These are phyloP conservation scores for Varecia variegata DNA, from an alignment of 2,797 vertebrate genomes.

Conservation along the genomic window DNA sequence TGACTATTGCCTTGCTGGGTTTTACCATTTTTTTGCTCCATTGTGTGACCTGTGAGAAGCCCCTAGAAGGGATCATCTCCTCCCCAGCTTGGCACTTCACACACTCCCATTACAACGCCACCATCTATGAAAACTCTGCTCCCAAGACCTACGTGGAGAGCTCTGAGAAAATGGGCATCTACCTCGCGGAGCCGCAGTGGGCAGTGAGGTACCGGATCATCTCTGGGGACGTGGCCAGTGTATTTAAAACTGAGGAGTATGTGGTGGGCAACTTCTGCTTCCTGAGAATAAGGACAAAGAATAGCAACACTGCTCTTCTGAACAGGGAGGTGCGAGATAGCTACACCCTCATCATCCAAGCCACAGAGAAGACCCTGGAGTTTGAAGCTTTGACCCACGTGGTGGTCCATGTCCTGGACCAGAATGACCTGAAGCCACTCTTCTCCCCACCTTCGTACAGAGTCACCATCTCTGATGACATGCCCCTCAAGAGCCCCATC, in stretches of 20 bases:
- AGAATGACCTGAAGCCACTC: conserved; percentile 96
- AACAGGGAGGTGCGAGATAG: conserved; percentile 95
- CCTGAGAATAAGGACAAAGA: conserved; percentile 93
- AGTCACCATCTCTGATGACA: conserved; percentile 90
- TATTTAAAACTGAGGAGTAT: conserved; percentile 92
- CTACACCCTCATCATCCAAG: conserved; percentile 92
- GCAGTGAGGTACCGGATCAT: conserved; percentile 90
- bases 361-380: conserved; percentile 87
- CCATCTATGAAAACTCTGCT: conserved; percentile 95
- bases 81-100: conserved; percentile 90
- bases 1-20: conserved; percentile 80
- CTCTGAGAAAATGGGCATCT: conserved; percentile 92
- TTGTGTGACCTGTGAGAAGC: conserved; percentile 78
- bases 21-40: conserved; percentile 80
- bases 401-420: conserved; percentile 92
- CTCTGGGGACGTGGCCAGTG: conserved; percentile 88
- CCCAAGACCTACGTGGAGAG: conserved; percentile 94
- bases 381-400: conserved; percentile 91
- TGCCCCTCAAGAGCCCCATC: conserved; percentile 88
- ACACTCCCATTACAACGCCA: conserved; percentile 92
- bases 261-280: conserved; percentile 95
- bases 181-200: conserved; percentile 87
- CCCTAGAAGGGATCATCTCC: conserved; percentile 79
- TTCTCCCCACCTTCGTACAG: conserved; percentile 97
- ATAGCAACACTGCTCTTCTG: conserved; percentile 90